Conservation (phyloP, 2,113 vertebrate species). For the Halcyon malimbica region DNA sequence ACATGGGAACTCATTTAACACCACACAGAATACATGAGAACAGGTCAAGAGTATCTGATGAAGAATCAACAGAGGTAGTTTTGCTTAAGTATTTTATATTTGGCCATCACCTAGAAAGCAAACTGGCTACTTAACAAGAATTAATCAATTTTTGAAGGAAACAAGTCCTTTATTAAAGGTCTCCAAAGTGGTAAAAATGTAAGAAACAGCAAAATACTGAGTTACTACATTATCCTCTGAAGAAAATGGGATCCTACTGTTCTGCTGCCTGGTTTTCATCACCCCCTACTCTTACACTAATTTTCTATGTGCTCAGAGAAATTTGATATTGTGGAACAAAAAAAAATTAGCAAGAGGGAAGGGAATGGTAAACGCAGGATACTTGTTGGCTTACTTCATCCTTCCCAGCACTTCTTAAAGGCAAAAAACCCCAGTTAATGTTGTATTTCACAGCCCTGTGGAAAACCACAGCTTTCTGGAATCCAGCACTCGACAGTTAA, state of each 20-base stretch:
- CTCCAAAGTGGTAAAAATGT: neutral
- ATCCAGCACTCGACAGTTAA: neutral
- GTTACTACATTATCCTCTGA: neutral
- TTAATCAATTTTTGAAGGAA: neutral
- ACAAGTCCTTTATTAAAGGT: neutral
- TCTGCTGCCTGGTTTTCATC: neutral
- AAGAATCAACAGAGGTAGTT: neutral
- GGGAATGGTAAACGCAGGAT: neutral
- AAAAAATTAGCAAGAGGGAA: neutral
- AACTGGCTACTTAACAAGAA: neutral
- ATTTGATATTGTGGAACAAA: neutral
- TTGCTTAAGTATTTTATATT: neutral
- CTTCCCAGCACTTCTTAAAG: neutral
- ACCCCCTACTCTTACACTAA: neutral
- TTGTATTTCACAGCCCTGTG: neutral
- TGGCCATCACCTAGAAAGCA: neutral
- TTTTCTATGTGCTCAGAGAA: neutral
- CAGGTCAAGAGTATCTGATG: neutral
- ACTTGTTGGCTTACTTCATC: neutral
- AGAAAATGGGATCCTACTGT: neutral
- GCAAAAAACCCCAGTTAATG: neutral
- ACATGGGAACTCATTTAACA: neutral
- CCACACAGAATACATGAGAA: neutral
- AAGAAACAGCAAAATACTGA: neutral
- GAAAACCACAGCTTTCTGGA: neutral